Evolutionary conservation across 2,797 vertebrate genomes (phyloP).

Genomic region (Cynodonichthys magdalenae): DNA sequence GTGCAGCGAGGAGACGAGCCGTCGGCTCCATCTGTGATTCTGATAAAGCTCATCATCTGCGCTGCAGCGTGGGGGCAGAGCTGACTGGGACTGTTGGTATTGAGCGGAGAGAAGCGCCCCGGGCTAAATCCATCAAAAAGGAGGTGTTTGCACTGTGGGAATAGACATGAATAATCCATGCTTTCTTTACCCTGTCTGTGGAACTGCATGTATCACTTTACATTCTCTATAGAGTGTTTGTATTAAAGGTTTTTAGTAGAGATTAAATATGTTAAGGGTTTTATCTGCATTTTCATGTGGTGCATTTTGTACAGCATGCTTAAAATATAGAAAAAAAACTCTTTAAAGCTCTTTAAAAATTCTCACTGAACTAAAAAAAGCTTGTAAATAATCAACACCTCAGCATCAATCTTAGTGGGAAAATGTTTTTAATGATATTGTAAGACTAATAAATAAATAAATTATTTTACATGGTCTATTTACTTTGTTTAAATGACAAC

Average conservation of each 20-base stretch:
- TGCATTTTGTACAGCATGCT: neutral
- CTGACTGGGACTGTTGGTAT: conserved; percentile 76
- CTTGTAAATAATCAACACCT: conserved; percentile 8
- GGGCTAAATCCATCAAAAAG: conserved; percentile 80
- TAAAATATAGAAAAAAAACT: neutral
- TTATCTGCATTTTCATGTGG: neutral
- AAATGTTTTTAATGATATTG: too few relatives aligned
- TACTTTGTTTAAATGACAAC: too few relatives aligned
- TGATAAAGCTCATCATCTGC: conserved; percentile 67
- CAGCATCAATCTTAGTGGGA: neutral
- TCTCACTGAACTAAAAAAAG: too few relatives aligned
- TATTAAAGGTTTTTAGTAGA: conserved; percentile 23
- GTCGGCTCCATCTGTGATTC: conserved; percentile 71
- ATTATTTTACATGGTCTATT: too few relatives aligned
- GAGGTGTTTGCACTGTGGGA: conserved; percentile 75
- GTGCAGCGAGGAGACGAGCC: conserved; percentile 52
- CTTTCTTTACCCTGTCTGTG: conserved; percentile 69
- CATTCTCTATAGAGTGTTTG: conserved; percentile 48
- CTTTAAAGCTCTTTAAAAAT: neutral
- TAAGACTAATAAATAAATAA: too few relatives aligned
- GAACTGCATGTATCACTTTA: conserved; percentile 52
- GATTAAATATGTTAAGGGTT: conserved; percentile 1
- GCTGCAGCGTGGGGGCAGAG: conserved; percentile 53
- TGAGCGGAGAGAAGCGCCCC: conserved; percentile 73
- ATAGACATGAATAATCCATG: conserved; percentile 85